Percentiles rank a stretch among this genome's conserved stretches.
Evolutionary conservation across 2,888 invertebrate genomes (phyloP).

Genomic region (Apotomis turbidana): DNA sequence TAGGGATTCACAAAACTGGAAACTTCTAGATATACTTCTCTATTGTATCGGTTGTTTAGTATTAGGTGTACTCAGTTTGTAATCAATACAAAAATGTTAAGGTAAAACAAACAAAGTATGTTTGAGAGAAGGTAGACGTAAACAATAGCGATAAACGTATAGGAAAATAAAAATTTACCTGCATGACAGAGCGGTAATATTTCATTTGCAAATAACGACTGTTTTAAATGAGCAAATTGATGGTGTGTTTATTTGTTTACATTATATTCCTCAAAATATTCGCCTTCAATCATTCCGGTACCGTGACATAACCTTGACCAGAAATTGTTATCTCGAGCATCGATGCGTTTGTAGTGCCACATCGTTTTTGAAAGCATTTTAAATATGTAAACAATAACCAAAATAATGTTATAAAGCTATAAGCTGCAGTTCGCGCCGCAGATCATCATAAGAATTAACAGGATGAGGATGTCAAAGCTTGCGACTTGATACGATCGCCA

Average conservation of each 20-base stretch:
- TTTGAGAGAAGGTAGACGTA: constrained; percentile 7
- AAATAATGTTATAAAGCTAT: background rate
- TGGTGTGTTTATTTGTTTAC: constrained; percentile 3
- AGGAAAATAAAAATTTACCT: constrained; percentile 7
- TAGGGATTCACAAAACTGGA: too few species aligned
- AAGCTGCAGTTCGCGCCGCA: constrained; percentile 30
- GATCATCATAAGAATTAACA: constrained; percentile 51
- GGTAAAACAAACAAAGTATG: background rate
- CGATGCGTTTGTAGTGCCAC: background rate
- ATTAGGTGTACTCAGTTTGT: too few species aligned
- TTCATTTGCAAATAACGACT: background rate
- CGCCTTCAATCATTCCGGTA: constrained; percentile 1
- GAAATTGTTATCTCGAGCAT: constrained; percentile 7
- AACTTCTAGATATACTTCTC: too few species aligned
- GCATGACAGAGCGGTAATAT: background rate
- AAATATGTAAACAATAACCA: background rate
- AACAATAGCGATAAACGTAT: background rate
- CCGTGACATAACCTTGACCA: constrained; percentile 34
- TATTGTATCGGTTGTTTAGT: background rate
- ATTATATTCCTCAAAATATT: background rate
- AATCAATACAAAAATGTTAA: background rate
- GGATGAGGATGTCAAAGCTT: constrained; percentile 68
- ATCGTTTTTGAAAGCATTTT: constrained; percentile 1
- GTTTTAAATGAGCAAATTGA: background rate
- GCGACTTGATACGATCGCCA: constrained; percentile 70